A percentile compares a stretch with the other conserved stretches of the same genome.
Evolutionary conservation across 2,797 vertebrate species (phyloP).

Genomic region (Bradypus variegatus): DNA sequence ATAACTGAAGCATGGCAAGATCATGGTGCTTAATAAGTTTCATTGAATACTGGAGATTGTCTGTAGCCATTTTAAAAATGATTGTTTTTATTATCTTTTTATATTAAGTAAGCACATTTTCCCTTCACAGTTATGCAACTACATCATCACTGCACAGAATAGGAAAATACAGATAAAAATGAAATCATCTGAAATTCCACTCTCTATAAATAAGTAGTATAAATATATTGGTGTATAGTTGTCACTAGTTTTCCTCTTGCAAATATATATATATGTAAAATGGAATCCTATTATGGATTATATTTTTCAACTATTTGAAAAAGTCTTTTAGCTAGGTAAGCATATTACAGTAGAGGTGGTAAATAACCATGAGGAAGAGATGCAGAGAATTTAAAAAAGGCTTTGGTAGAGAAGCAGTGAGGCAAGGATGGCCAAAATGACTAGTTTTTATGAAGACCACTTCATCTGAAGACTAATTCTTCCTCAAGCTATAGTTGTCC

Average conservation of each 20-base stretch:
- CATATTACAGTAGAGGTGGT: not conserved
- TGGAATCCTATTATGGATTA: conserved; percentile 17
- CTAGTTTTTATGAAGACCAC: not conserved
- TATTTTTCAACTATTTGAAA: conserved; percentile 24
- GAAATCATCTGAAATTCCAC: not conserved
- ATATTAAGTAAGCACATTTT: not conserved
- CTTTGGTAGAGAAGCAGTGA: not conserved
- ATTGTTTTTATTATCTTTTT: conserved; percentile 11
- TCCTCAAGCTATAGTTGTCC: not conserved
- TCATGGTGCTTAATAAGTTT: not conserved
- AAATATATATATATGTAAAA: not conserved
- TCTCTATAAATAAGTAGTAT: conserved; percentile 1
- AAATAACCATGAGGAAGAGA: not conserved
- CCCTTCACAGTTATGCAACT: not conserved
- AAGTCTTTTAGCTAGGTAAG: not conserved
- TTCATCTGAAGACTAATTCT: not conserved
- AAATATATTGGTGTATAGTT: conserved; percentile 5
- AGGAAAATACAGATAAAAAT: not conserved
- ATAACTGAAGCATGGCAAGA: conserved; percentile 8
- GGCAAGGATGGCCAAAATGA: not conserved
- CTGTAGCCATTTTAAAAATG: not conserved
- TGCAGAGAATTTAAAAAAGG: conserved; percentile 5
- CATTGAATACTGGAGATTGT: not conserved
- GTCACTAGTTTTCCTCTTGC: not conserved
- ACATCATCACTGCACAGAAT: conserved; percentile 3